phyloP scores from a whole-genome alignment of 2,113 vertebrate species.

The Aphyosemion australe region DNA sequence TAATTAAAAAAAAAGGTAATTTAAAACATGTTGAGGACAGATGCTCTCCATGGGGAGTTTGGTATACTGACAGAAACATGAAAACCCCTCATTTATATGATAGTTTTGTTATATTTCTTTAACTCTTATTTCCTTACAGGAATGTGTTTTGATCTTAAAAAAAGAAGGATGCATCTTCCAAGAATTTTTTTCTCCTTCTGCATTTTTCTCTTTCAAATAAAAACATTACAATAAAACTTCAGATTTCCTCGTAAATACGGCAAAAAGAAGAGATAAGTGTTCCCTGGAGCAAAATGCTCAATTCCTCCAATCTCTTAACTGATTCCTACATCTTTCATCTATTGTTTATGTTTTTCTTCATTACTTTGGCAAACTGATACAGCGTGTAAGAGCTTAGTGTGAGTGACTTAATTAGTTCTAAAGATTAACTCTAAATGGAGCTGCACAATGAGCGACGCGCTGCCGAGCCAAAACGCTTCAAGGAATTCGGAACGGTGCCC shows the following conservation, averaged over 20 bases:
- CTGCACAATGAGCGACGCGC: slow-evolving; percentile 44
- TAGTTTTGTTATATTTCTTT: neutral
- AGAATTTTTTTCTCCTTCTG: slow-evolving; percentile 31
- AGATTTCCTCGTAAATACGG: neutral
- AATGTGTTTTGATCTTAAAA: slow-evolving; percentile 28
- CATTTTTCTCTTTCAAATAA: slow-evolving; percentile 26
- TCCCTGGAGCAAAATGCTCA: slow-evolving; percentile 4
- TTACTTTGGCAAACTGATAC: slow-evolving; percentile 51
- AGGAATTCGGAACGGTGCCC: slow-evolving; percentile 14
- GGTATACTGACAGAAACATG: slow-evolving; percentile 4
- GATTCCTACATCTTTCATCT: slow-evolving; percentile 36
- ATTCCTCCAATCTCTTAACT: slow-evolving; percentile 1
- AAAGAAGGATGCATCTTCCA: slow-evolving; percentile 28
- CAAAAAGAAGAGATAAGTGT: neutral
- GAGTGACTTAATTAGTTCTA: slow-evolving; percentile 61
- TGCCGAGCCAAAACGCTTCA: slow-evolving; percentile 33
- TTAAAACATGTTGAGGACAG: slow-evolving; percentile 12
- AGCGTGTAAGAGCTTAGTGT: slow-evolving; percentile 37
- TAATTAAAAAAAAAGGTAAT: slow-evolving; percentile 18
- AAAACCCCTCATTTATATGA: neutral
- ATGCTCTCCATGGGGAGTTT: slow-evolving; percentile 15
- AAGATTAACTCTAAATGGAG: slow-evolving; percentile 61
- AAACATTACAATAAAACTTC: slow-evolving; percentile 2
- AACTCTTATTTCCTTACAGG: slow-evolving; percentile 20
- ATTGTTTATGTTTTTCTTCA: slow-evolving; percentile 37